These are phyloP conservation scores for Cephus cinctus DNA, from an alignment of 1,140 invertebrate species.

Conservation along the genomic window DNA sequence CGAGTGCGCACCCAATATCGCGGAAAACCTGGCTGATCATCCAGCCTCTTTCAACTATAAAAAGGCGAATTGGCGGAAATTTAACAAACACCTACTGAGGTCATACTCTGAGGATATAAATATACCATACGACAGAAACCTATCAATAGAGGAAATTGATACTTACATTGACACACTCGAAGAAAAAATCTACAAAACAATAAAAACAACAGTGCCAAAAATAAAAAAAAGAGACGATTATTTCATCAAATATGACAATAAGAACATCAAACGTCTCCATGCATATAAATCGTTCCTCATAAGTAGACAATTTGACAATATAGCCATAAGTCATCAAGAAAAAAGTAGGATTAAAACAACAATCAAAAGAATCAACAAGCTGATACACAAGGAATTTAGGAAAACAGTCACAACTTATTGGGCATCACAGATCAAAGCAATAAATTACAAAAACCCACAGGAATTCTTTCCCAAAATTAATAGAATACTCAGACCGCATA, in stretches of 20 bases:
- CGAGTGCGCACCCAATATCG: conserved; percentile 1
- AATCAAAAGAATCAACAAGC: conserved; percentile 5
- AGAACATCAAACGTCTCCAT: conserved; percentile 13
- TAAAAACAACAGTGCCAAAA: conserved; percentile 12
- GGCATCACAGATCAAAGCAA: conserved; percentile 12
- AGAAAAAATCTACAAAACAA: conserved; percentile 2
- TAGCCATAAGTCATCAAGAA: neutral
- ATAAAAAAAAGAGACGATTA: neutral
- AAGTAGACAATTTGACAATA: neutral
- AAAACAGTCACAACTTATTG: conserved; percentile 15
- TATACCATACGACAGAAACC: conserved; percentile 14
- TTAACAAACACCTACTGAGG: conserved; percentile 4
- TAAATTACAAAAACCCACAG: conserved; percentile 11
- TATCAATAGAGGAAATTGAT: conserved; percentile 20
- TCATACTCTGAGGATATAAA: neutral
- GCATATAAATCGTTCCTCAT: conserved; percentile 10
- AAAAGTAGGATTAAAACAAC: neutral
- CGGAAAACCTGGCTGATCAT: neutral
- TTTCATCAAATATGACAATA: conserved; percentile 6
- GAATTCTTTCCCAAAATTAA: conserved; percentile 22
- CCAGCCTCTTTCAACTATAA: conserved; percentile 9
- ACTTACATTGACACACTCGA: conserved; percentile 1
- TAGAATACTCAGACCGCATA: conserved; percentile 4
- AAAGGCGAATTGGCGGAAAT: conserved; percentile 19
- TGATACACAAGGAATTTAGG: neutral